phyloP scores from a whole-genome alignment of 1,140 invertebrate species.

The Drosophila dunni region DNA sequence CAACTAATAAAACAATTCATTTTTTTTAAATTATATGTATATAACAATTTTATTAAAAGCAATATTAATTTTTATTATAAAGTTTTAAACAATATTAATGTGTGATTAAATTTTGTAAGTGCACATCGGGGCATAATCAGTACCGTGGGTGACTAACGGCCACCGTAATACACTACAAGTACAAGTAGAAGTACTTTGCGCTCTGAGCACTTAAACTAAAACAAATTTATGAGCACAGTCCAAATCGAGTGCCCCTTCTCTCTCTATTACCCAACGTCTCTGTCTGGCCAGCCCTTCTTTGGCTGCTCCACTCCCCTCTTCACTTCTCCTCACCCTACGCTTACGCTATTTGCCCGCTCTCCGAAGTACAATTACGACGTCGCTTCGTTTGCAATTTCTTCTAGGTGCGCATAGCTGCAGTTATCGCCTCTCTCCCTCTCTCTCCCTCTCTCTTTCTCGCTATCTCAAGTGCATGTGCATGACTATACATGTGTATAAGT shows the following conservation, averaged over 20 bases:
- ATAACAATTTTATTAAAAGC: no score
- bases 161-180: not conserved
- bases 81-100: no score
- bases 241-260: not conserved
- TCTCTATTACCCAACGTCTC: not conserved
- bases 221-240: slow-evolving; percentile 24
- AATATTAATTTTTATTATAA: no score
- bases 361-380: slow-evolving; percentile 60
- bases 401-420: slow-evolving; percentile 73
- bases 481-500: not conserved
- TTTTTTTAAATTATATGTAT: no score
- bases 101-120: no score
- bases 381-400: slow-evolving; percentile 67
- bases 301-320: not conserved
- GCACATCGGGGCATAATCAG: no score
- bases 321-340: not conserved
- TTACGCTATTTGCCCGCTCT: slow-evolving; percentile 14
- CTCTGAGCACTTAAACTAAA: not conserved
- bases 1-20: no score
- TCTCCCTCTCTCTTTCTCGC: slow-evolving; percentile 17
- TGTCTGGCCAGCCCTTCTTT: not conserved
- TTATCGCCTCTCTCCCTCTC: slow-evolving; percentile 43
- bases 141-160: not conserved
- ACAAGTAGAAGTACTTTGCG: not conserved
- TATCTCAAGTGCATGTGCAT: slow-evolving; percentile 25